phyloP scores from a whole-genome alignment of 2,797 vertebrate genomes.

The Micromesistius poutassou region DNA sequence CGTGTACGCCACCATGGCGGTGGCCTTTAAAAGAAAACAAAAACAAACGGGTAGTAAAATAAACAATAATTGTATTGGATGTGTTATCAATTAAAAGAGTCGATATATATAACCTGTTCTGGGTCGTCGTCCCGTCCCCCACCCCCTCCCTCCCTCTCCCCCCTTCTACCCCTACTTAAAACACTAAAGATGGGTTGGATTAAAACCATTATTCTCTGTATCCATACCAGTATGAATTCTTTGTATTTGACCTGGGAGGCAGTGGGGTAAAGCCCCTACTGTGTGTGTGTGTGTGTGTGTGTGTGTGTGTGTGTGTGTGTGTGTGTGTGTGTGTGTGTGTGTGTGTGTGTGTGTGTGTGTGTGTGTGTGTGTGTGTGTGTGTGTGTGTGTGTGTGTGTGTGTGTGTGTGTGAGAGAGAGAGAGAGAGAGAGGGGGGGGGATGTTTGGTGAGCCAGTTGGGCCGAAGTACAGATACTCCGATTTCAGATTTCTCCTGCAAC shows the following conservation, averaged over 20 bases:
- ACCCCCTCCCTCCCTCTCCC: constrained; percentile 45
- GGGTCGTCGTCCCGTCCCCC: constrained; percentile 51
- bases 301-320: constrained; percentile 63
- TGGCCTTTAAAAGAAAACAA: constrained; percentile 60
- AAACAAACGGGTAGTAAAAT: constrained; percentile 76
- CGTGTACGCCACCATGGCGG: constrained; percentile 71
- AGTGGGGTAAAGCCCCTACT: constrained; percentile 40
- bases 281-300: constrained; percentile 60
- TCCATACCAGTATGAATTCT: constrained; percentile 60
- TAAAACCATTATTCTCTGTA: constrained; percentile 70
- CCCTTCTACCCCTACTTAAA: constrained; percentile 54
- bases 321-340: constrained; percentile 62
- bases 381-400: constrained; percentile 57
- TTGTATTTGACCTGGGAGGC: constrained; percentile 52
- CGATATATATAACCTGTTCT: constrained; percentile 68
- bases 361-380: constrained; percentile 64
- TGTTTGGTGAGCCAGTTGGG: constrained; percentile 50
- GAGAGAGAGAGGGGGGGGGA: constrained; percentile 46
- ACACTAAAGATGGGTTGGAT: constrained; percentile 72
- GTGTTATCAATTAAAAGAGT: constrained; percentile 77
- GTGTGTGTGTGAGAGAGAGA: constrained; percentile 67
- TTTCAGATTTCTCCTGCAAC: constrained; percentile 1
- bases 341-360: constrained; percentile 59
- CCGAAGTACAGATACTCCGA: constrained; percentile 55
- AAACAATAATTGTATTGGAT: constrained; percentile 81